These are phyloP conservation scores for Arnoldichthys spilopterus DNA, from an alignment of 2,797 vertebrate species.

Conservation along the genomic window DNA sequence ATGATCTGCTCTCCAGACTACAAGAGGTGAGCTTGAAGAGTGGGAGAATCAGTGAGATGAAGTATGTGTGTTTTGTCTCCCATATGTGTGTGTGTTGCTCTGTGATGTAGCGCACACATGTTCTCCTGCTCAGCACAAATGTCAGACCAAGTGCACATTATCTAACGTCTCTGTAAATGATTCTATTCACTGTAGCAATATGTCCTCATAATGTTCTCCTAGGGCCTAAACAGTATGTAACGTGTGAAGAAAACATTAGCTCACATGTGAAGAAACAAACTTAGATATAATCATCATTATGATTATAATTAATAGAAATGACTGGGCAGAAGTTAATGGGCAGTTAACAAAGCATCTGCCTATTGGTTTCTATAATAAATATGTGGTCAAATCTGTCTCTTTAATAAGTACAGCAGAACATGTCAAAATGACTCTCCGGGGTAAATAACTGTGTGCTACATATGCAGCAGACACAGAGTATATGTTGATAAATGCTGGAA, in stretches of 20 bases:
- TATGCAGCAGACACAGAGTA: not conserved
- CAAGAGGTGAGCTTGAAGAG: constrained; percentile 37
- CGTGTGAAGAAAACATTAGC: no score
- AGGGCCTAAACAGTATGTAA: no score
- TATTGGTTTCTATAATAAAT: not conserved
- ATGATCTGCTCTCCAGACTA: constrained; percentile 44
- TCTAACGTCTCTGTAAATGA: not conserved
- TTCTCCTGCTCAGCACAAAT: constrained; percentile 26
- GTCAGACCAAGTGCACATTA: not conserved
- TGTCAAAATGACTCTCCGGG: not conserved
- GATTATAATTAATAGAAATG: no score
- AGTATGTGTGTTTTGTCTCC: not conserved
- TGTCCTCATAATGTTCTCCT: no score
- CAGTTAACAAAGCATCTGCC: not conserved
- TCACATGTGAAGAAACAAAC: no score
- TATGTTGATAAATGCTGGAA: not conserved
- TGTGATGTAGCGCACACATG: not conserved
- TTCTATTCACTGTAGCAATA: not conserved
- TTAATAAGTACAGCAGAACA: not conserved
- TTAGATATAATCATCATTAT: no score
- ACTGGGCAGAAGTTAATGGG: not conserved
- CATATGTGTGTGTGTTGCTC: constrained; percentile 68
- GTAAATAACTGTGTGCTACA: not conserved
- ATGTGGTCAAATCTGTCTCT: not conserved
- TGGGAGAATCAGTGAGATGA: constrained; percentile 9